A percentile compares a stretch with the other conserved stretches of the same genome.
Evolutionary conservation across 2,888 invertebrate genomes (phyloP).

Genomic region (Tolmerus cingulatus): DNA sequence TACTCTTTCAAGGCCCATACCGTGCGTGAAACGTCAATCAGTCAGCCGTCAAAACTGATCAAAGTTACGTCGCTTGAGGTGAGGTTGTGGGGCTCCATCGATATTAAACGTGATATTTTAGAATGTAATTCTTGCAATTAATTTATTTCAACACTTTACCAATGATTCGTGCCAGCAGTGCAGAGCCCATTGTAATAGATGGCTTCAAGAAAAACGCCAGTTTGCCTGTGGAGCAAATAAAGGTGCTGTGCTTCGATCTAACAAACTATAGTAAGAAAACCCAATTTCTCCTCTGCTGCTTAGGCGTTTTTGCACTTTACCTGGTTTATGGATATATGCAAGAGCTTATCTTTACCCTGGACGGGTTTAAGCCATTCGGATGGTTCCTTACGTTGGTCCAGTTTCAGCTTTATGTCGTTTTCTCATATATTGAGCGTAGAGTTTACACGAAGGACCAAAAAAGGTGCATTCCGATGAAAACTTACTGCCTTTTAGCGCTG

Average conservation of each 20-base stretch:
- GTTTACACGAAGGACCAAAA: slow-evolving; percentile 68
- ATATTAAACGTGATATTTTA: not conserved
- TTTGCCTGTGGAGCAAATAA: slow-evolving; percentile 61
- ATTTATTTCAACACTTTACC: not conserved
- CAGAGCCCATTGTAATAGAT: not conserved
- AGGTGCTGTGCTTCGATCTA: slow-evolving; percentile 75
- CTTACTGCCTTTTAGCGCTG: slow-evolving; percentile 82
- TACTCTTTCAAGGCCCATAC: too few relatives aligned
- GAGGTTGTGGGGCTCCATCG: not conserved
- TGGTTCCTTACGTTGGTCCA: slow-evolving; percentile 93
- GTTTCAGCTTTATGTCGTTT: slow-evolving; percentile 83
- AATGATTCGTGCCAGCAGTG: not conserved
- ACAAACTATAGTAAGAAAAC: slow-evolving; percentile 69
- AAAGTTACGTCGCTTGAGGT: not conserved
- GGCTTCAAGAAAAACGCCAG: not conserved
- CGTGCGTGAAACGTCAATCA: too few relatives aligned
- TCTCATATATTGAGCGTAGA: slow-evolving; percentile 77
- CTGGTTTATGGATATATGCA: slow-evolving; percentile 90
- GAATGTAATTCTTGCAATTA: not conserved
- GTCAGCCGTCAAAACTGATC: not conserved
- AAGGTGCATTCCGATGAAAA: slow-evolving; percentile 80
- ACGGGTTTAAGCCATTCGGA: slow-evolving; percentile 88
- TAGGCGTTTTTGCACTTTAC: slow-evolving; percentile 86
- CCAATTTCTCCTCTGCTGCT: slow-evolving; percentile 80
- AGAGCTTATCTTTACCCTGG: slow-evolving; percentile 91